Base-by-base conservation (phyloP, 2,113 vertebrate genomes). In the Hemibagrus wyckioides region DNA sequence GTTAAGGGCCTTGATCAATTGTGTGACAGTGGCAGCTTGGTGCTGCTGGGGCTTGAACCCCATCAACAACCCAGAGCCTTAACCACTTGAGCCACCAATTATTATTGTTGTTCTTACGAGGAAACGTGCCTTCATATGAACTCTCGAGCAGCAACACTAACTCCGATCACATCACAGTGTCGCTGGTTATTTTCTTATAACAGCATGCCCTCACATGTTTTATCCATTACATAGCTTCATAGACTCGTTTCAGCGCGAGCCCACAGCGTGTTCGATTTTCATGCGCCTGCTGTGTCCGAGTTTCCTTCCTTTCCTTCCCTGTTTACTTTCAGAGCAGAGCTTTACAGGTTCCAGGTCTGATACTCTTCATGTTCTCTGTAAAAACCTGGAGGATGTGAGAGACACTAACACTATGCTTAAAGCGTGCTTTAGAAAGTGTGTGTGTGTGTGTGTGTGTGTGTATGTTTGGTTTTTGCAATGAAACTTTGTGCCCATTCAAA, bases 231-330 rank as follows among this genome's bases (percentile, higher is more conserved):
- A 17, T 67, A 1, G 6, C 19, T 7, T 9, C 17, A 28, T 71
- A 21, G 69, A 91, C 90, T 92, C 92, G 61, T 94, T 91, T 83
- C 88, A 71, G 88, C 8, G 19, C 93, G 93, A 93, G 92, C 91
- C 90, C 90, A 89, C 28, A 90, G 91, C 91, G 90, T 93, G 91
- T 95, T 94, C 94, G 92, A 91, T 90, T 87, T 83, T 92, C 25
- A 65, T 85, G 82, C 91, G 84, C 92, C 93, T 89, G 91, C 92
- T 94, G 92, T 94, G 89, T 79, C 84, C 1, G 86, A 90, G 87
- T 89, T 83, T 54, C 92, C 93, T 93, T 92, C 92, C 88, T 90
- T 85, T 88, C 91, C 44, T 48, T 48, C 84, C 89, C 92, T 93
- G 92, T 93, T 94, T 94, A 39, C 71, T 84, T 61, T 50, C 71